Conservation (phyloP, 2,888 invertebrate species). For the Andrena marginata region DNA sequence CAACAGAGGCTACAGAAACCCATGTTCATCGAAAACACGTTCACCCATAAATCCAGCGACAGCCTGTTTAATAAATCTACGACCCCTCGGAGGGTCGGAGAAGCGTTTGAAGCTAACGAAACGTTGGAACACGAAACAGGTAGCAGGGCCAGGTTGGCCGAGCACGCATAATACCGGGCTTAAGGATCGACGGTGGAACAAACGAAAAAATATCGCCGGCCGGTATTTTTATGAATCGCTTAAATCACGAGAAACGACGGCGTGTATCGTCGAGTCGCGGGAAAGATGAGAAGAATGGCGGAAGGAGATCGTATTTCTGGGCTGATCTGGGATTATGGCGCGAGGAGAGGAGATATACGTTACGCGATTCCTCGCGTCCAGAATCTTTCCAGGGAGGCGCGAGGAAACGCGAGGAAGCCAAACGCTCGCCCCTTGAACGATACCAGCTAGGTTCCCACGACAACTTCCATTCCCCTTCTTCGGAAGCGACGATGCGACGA, state of each 20-base stretch:
- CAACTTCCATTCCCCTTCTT: slow-evolving; percentile 20
- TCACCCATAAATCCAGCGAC: too few relatives aligned
- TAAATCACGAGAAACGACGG: slow-evolving; percentile 29
- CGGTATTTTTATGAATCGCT: slow-evolving; percentile 8
- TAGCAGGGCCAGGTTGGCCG: background rate
- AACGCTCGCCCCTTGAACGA: slow-evolving; percentile 18
- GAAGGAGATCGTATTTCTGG: slow-evolving; percentile 47
- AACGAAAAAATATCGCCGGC: slow-evolving; percentile 13
- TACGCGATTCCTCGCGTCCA: slow-evolving; percentile 31
- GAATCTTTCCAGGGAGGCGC: slow-evolving; percentile 32
- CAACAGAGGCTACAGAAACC: too few relatives aligned
- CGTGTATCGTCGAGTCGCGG: slow-evolving; percentile 31
- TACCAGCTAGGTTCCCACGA: slow-evolving; percentile 18
- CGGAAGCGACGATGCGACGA: background rate
- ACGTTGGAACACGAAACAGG: slow-evolving; percentile 7
- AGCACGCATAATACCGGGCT: slow-evolving; percentile 10
- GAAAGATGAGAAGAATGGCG: slow-evolving; percentile 44
- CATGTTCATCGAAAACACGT: too few relatives aligned
- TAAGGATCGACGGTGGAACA: background rate
- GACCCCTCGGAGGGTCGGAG: background rate
- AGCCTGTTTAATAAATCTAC: background rate
- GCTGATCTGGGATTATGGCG: slow-evolving; percentile 70
- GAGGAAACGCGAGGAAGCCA: slow-evolving; percentile 33
- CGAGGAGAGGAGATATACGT: slow-evolving; percentile 42
- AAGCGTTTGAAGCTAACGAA: slow-evolving; percentile 6